Evolutionary conservation across 2,113 vertebrate genomes (phyloP).

Genomic region (Paedocypris sp.): DNA sequence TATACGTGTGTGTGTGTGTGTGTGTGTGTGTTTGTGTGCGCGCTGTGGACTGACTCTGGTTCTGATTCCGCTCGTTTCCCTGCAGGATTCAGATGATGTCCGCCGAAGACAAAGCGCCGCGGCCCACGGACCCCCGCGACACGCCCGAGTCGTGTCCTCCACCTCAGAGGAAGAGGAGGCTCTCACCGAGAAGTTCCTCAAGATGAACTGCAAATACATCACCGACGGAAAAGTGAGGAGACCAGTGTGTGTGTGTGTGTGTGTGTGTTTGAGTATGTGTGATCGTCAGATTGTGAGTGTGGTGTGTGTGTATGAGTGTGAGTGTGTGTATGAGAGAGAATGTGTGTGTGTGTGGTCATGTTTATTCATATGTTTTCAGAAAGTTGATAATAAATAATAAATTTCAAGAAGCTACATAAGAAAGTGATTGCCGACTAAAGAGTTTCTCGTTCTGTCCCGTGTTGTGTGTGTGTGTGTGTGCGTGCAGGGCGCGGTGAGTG

Average conservation of each 20-base stretch:
- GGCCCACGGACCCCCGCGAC: slow-evolving; percentile 56
- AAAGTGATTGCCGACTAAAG: too few relatives aligned
- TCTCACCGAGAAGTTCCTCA: slow-evolving; percentile 97
- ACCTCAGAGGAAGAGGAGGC: slow-evolving; percentile 97
- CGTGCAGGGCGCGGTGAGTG: slow-evolving; percentile 83
- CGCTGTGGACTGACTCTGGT: slow-evolving; percentile 9
- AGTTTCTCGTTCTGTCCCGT: not conserved
- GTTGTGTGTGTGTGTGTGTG: too few relatives aligned
- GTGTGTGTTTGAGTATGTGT: too few relatives aligned
- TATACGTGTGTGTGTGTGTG: too few relatives aligned
- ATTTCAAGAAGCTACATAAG: too few relatives aligned
- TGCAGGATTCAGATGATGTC: slow-evolving; percentile 73
- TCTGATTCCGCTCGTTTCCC: not conserved
- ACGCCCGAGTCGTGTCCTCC: slow-evolving; percentile 83
- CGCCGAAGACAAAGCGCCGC: slow-evolving; percentile 62
- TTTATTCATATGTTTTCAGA: too few relatives aligned
- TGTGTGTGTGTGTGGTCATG: too few relatives aligned
- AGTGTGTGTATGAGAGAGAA: too few relatives aligned
- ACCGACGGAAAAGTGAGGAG: slow-evolving; percentile 79
- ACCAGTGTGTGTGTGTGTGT: not conserved
- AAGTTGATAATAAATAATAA: too few relatives aligned
- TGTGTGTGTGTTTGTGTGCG: too few relatives aligned
- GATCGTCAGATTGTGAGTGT: too few relatives aligned
- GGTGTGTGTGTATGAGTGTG: too few relatives aligned
- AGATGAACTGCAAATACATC: slow-evolving; percentile 98